These are phyloP conservation scores for Xylocampa areola DNA, from an alignment of 2,888 invertebrate genomes.

Conservation along the genomic window DNA sequence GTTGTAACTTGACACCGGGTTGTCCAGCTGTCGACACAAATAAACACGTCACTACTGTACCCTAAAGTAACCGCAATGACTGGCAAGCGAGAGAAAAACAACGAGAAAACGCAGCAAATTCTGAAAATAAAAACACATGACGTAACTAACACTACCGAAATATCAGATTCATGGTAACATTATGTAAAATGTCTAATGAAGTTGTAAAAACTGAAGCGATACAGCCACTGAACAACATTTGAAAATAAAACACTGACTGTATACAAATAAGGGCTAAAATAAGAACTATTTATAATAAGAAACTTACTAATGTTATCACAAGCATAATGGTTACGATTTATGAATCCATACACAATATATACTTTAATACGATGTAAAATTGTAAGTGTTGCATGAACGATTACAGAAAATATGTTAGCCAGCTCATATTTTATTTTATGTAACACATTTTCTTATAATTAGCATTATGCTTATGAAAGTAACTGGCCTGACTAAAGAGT, in stretches of 20 bases:
- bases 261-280: conserved; percentile 49
- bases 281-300: conserved; percentile 44
- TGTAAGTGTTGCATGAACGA: neutral
- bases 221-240: conserved; percentile 61
- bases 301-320: conserved; percentile 51
- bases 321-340: conserved; percentile 48
- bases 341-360: conserved; percentile 10
- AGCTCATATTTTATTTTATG: neutral
- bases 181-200: conserved; percentile 47
- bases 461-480: conserved; percentile 50
- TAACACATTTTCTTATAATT: conserved; percentile 6
- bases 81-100: conserved; percentile 69
- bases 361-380: neutral
- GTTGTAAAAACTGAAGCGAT: conserved; percentile 53
- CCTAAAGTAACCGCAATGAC: conserved; percentile 9
- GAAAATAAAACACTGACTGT: conserved; percentile 59
- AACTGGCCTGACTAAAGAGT: conserved; percentile 43
- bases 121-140: conserved; percentile 67
- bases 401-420: neutral
- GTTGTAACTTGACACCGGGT: conserved; percentile 82
- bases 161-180: conserved; percentile 39
- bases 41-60: conserved; percentile 41
- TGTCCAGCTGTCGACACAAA: conserved; percentile 77
- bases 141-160: conserved; percentile 57
- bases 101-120: conserved; percentile 67